Evolutionary conservation across 1,140 invertebrate species (phyloP).

Genomic region (Physella acuta): DNA sequence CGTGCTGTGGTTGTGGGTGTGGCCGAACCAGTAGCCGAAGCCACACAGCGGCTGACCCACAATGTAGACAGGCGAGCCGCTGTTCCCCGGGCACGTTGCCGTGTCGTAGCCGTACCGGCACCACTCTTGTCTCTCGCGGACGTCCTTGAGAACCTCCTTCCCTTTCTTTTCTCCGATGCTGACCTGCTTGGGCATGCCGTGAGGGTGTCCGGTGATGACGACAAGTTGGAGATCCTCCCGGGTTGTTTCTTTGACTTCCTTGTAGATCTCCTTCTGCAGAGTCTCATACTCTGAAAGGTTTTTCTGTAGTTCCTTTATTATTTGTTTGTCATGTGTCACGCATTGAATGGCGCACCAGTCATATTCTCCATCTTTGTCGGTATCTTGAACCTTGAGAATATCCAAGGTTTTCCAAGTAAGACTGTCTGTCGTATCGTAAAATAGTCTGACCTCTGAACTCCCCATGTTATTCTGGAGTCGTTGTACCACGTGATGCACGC

Average conservation of each 20-base stretch:
- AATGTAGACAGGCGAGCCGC: conserved; percentile 2
- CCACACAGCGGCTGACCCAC: not conserved
- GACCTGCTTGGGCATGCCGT: not conserved
- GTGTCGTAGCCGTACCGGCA: conserved; percentile 6
- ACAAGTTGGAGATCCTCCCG: not conserved
- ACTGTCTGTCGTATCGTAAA: no score
- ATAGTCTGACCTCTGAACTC: no score
- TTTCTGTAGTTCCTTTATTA: not conserved
- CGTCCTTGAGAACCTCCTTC: not conserved
- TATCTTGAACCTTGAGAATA: not conserved
- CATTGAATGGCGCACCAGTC: conserved; percentile 11
- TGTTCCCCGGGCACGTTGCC: not conserved
- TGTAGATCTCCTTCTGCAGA: not conserved
- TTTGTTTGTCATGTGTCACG: not conserved
- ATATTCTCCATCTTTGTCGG: not conserved
- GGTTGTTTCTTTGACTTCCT: not conserved
- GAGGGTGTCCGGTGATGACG: not conserved
- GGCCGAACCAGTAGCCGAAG: conserved; percentile 11
- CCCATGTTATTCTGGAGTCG: no score
- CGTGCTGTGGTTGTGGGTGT: conserved; percentile 10
- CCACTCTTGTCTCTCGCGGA: not conserved
- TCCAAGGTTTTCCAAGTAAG: no score
- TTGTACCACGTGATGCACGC: no score
- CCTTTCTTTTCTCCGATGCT: not conserved
- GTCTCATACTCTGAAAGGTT: not conserved